These are phyloP conservation scores for Chelon labrosus DNA, from an alignment of 2,797 vertebrate genomes.

Conservation along the genomic window DNA sequence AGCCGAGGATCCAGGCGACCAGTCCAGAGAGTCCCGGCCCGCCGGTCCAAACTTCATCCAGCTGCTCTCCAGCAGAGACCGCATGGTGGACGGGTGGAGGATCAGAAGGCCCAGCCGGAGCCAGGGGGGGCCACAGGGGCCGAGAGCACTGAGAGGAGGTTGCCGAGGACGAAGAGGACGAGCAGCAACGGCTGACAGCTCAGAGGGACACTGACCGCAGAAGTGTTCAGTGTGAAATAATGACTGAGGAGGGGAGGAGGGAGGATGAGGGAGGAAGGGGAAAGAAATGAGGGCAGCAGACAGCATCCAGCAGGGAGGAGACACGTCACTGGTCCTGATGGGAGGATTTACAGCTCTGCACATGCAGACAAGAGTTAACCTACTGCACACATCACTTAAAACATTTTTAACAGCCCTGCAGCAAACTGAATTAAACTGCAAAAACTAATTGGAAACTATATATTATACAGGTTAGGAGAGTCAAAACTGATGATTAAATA, in stretches of 20 bases:
- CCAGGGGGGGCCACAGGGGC: constrained; percentile 27
- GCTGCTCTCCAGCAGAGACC: constrained; percentile 87
- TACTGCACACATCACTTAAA: too few relatives aligned
- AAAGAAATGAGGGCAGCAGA: constrained; percentile 62
- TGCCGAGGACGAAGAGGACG: neutral
- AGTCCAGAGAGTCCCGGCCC: constrained; percentile 89
- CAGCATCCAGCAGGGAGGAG: constrained; percentile 43
- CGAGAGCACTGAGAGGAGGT: neutral
- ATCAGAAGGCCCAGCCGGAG: constrained; percentile 40
- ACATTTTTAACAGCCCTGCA: too few relatives aligned
- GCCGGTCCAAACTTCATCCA: constrained; percentile 91
- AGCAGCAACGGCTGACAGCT: constrained; percentile 22
- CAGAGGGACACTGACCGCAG: constrained; percentile 39
- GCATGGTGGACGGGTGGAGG: constrained; percentile 80
- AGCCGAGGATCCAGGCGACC: constrained; percentile 85
- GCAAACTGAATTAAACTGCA: too few relatives aligned
- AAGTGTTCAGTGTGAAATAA: constrained; percentile 50
- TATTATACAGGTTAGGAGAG: too few relatives aligned
- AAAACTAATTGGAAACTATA: too few relatives aligned
- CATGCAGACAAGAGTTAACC: too few relatives aligned
- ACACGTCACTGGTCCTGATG: constrained; percentile 50
- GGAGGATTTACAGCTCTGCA: constrained; percentile 42
- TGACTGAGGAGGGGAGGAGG: neutral
- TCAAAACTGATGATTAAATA: too few relatives aligned
- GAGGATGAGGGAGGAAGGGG: constrained; percentile 45